These are phyloP conservation scores for Peromyscus melanophrys DNA, from an alignment of 2,797 vertebrate genomes.

Conservation along the genomic window DNA sequence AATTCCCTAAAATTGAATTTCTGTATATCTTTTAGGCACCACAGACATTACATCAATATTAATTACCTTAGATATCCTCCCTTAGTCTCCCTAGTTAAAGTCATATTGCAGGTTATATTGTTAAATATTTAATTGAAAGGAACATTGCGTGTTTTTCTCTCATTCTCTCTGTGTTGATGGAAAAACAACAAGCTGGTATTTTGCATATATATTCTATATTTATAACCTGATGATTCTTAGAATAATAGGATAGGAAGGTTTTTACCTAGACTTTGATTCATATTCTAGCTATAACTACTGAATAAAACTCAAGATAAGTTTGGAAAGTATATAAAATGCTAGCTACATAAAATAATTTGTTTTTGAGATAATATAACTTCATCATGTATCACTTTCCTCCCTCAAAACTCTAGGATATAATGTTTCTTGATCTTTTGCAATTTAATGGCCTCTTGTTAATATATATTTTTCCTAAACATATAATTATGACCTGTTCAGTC, in stretches of 20 bases:
- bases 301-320: not conserved
- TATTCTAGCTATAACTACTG: not conserved
- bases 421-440: not conserved
- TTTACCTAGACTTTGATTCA: not conserved
- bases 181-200: not conserved
- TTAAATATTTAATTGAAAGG: constrained; percentile 35
- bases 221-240: not conserved
- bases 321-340: not conserved
- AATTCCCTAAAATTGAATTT: constrained; percentile 64
- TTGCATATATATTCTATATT: not conserved
- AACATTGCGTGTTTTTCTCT: not conserved
- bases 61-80: not conserved
- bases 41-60: not conserved
- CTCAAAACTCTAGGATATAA: not conserved
- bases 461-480: not conserved
- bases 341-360: not conserved
- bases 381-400: not conserved
- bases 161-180: not conserved
- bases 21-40: constrained; percentile 15
- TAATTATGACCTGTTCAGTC: not conserved
- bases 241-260: not conserved
- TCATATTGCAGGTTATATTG: not conserved
- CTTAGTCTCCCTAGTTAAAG: not conserved
- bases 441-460: not conserved
- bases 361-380: not conserved